Evolutionary conservation across 2,113 vertebrate genomes (phyloP).

Genomic region (Xenopus borealis): DNA sequence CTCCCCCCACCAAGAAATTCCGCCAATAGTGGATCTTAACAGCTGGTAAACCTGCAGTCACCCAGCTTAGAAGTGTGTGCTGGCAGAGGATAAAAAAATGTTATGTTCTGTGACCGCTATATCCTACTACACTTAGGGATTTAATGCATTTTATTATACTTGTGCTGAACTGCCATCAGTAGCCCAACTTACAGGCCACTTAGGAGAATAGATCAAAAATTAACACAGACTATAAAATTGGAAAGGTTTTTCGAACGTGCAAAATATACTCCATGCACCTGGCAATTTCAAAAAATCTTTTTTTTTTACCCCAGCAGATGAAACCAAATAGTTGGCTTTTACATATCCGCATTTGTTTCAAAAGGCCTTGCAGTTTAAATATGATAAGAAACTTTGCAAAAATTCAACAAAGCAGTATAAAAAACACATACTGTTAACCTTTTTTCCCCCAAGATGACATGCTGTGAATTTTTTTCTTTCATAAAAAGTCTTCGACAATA

Average conservation of each 20-base stretch:
- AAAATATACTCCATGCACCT: constrained; percentile 90
- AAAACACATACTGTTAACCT: constrained; percentile 75
- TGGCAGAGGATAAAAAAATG: not conserved
- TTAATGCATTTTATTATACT: not conserved
- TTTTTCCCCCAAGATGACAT: constrained; percentile 76
- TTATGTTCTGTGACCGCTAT: not conserved
- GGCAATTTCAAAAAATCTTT: constrained; percentile 56
- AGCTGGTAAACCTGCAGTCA: not conserved
- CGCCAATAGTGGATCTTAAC: not conserved
- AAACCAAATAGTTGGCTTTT: constrained; percentile 72
- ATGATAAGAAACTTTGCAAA: constrained; percentile 94
- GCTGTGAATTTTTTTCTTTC: constrained; percentile 75
- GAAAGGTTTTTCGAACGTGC: constrained; percentile 82
- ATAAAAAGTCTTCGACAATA: constrained; percentile 79
- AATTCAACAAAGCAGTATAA: constrained; percentile 90
- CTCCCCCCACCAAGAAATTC: not conserved
- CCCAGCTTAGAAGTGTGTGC: not conserved
- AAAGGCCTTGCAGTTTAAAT: constrained; percentile 89
- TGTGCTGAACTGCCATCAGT: not conserved
- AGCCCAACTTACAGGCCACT: constrained; percentile 24
- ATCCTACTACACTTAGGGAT: not conserved
- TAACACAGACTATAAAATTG: constrained; percentile 67
- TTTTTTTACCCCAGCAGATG: constrained; percentile 66
- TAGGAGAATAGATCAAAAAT: constrained; percentile 59
- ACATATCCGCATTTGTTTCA: constrained; percentile 70